These are phyloP conservation scores for Hirtodrosophila confusa DNA, from an alignment of 2,888 invertebrate species.

Conservation along the genomic window DNA sequence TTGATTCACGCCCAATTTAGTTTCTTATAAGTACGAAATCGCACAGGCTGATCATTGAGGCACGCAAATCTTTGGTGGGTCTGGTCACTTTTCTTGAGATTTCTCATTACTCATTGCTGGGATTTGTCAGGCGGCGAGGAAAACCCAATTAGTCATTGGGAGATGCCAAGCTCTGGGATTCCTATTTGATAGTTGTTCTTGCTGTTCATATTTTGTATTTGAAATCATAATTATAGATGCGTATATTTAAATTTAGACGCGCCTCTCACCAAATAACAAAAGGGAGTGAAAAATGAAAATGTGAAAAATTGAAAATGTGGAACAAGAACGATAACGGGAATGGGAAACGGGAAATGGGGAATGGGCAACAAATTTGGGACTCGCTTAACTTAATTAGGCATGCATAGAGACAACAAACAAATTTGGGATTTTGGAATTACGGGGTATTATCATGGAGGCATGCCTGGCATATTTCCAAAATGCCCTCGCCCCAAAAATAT, in stretches of 20 bases:
- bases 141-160: constrained; percentile 79
- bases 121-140: constrained; percentile 65
- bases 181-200: constrained; percentile 25
- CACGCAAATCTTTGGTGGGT: background rate
- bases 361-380: constrained; percentile 26
- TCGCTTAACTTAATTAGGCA: constrained; percentile 58
- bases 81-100: constrained; percentile 20
- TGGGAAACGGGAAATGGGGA: background rate
- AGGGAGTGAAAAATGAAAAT: constrained; percentile 27
- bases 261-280: constrained; percentile 10
- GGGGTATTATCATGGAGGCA: constrained; percentile 58
- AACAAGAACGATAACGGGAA: constrained; percentile 9
- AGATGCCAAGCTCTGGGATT: constrained; percentile 31
- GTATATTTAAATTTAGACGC: constrained; percentile 44
- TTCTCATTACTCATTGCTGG: constrained; percentile 52
- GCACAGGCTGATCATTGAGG: background rate
- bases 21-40: too few species aligned
- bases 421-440: constrained; percentile 42
- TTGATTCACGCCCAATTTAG: too few species aligned
- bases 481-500: constrained; percentile 65
- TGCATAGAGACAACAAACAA: constrained; percentile 62
- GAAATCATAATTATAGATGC: constrained; percentile 58
- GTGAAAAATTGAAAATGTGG: constrained; percentile 38
- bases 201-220: constrained; percentile 45
- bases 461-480: constrained; percentile 74